phyloP scores from a whole-genome alignment of 2,888 invertebrate species.

The Baronia brevicornis region DNA sequence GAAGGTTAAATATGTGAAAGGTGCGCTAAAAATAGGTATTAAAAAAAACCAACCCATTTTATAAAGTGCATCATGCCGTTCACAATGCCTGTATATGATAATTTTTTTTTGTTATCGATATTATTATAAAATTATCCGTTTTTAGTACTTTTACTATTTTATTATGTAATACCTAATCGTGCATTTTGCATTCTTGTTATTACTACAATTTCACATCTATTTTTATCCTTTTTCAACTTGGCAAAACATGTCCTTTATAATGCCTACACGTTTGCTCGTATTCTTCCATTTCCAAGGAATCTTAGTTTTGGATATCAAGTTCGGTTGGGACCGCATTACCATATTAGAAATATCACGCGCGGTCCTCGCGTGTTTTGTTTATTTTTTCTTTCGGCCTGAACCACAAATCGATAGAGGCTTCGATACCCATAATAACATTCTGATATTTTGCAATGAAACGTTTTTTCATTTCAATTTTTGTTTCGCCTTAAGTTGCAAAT shows the following conservation, averaged over 20 bases:
- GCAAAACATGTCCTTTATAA: constrained; percentile 4
- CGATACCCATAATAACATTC: not conserved
- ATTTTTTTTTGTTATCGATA: too few species aligned
- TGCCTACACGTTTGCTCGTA: constrained; percentile 7
- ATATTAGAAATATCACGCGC: constrained; percentile 26
- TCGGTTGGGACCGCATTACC: constrained; percentile 27
- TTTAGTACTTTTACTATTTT: too few species aligned
- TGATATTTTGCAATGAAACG: not conserved
- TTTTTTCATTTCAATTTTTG: not conserved
- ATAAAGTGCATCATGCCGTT: too few species aligned
- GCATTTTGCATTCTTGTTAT: too few species aligned
- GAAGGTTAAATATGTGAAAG: too few species aligned
- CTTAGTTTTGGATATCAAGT: constrained; percentile 22
- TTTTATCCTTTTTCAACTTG: constrained; percentile 1
- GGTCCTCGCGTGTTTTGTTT: constrained; percentile 20
- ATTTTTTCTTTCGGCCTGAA: constrained; percentile 9
- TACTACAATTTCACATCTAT: not conserved
- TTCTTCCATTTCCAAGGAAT: constrained; percentile 21
- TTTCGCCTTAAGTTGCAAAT: constrained; percentile 1
- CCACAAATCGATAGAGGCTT: constrained; percentile 4
- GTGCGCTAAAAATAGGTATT: too few species aligned
- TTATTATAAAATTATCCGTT: too few species aligned
- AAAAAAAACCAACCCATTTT: too few species aligned
- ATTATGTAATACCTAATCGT: too few species aligned
- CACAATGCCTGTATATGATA: too few species aligned